Evolutionary conservation across 2,797 vertebrate genomes (phyloP), one percentile per base, ranked within the genome.

Genomic region (Malacoctenus gilli): DNA sequence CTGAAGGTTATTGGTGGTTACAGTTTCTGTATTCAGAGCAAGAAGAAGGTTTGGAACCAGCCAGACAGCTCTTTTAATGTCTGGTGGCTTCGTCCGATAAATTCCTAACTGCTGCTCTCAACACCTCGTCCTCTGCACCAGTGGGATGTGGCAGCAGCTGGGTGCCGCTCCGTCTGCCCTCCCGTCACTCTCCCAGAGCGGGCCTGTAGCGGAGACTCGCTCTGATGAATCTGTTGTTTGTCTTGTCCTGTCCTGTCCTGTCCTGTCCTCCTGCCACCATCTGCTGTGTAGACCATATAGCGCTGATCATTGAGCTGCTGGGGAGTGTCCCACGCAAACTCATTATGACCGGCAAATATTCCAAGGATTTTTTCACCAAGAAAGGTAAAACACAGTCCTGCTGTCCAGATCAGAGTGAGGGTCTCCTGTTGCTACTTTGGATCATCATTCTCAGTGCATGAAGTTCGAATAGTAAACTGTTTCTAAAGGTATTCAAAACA

Each of bases 301-400:
- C 96, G 59, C 90, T 98, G 93, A 97, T 99, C 91, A 98, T 98
- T 91, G 96, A 99, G 93, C 95, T 99, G 84, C 92, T 98, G 91
- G 97, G 96, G 60, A 94, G 90, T 79, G 92, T 99, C 88, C 97
- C 96, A 90, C 95, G 95, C 85, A 98, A 97, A 89, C 94, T 98
- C 80, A 92, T 98, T 84, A 83, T 93, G 85, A 91, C 90, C 23
- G 97, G 96, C 85, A 99, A 98, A 93, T 97, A 98, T 91, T 96
- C 96, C 88, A 98, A 98, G 94, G 97, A 99, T 72, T 98, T 99
- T 93, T 99, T 99, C 94, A 96, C 94, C 92, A 99, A 98, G 90
- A 98, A 98, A 96, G 96, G 96, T 98, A 97, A 92, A 75, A 62
- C 19, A 23, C 8, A 56, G 13, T 49, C 11, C 50, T 21, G 8